phyloP scores from a whole-genome alignment of 2,888 invertebrate species.

The Baronia brevicornis region DNA sequence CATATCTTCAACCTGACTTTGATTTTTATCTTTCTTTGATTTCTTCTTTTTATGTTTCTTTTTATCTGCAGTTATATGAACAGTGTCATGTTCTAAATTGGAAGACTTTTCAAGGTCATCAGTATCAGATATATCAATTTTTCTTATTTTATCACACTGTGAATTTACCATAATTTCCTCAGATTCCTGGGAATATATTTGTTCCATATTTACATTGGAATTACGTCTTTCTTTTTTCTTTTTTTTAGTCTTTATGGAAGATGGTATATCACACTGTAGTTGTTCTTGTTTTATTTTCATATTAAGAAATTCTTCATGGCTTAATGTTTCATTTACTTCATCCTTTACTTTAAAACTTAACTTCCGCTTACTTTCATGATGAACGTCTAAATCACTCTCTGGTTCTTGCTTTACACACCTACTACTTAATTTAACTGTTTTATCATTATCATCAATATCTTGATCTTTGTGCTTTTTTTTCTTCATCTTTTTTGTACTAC shows the following conservation, averaged over 20 bases:
- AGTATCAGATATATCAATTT: conserved; percentile 16
- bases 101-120: conserved; percentile 11
- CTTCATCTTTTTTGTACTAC: conserved; percentile 19
- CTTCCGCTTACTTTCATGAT: conserved; percentile 26
- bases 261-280: conserved; percentile 18
- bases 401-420: conserved; percentile 35
- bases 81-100: conserved; percentile 15
- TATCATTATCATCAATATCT: conserved; percentile 7
- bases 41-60: conserved; percentile 25
- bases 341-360: conserved; percentile 14
- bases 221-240: conserved; percentile 21
- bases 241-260: conserved; percentile 22
- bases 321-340: conserved; percentile 11
- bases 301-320: conserved; percentile 35
- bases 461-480: conserved; percentile 19
- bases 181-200: conserved; percentile 13
- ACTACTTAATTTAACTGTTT: conserved; percentile 21
- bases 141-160: conserved; percentile 11
- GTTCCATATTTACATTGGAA: conserved; percentile 10
- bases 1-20: conserved; percentile 3
- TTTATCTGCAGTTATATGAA: conserved; percentile 27
- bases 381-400: conserved; percentile 34
- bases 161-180: conserved; percentile 11
- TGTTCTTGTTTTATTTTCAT: conserved; percentile 39
- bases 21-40: conserved; percentile 15